Base-by-base conservation (phyloP, 2,113 vertebrate species). In the Cinclus cinclus region DNA sequence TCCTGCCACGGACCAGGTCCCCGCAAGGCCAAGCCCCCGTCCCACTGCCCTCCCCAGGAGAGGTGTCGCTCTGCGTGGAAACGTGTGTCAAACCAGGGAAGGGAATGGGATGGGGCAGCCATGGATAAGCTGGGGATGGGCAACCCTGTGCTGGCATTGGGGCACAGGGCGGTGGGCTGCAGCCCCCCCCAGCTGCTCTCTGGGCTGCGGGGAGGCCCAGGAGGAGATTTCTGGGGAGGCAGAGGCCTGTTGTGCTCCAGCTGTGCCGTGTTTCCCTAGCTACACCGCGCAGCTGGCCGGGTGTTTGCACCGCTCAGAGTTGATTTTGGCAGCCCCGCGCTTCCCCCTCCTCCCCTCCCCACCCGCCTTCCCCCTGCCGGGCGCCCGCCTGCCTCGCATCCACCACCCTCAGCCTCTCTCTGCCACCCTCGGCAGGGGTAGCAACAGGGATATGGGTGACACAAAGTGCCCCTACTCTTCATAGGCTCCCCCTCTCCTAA, bases 251-350 rank as follows among this genome's bases (percentile, higher is more conserved):
- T 96, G 94, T 92, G 92, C 80, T 96, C 92, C 95, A 94, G 95
- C 95, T 95, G 95, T 59, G 94, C 91, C 47, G 88, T 92, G 96
- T 97, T 97, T 96, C 96, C 96, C 96, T 97, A 63, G 92, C 94
- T 95, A 96, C 96, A 90, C 92, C 5, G 80, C 15, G 3, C 96
- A 97, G 96, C 96, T 97, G 96, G 96, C 94, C 68, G 89, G 95
- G 83, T 95, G 96, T 97, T 97, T 96, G 94, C 65, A 90, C 86
- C 90, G 75, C 88, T 83, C 83, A 24, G 85, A 95, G 88, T 94
- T 97, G 95, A 96, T 96, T 96, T 97, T 97, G 96, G 94, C 96
- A 97, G 83, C 47, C 56, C 83, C 0, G 6, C 8, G 1, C 77
- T 91, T 95, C 87, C 83, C 94, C 59, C 93, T 87, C 87, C 68